Conservation (phyloP, 2,113 vertebrate genomes). For the Xenotilapia caudafasciata region DNA sequence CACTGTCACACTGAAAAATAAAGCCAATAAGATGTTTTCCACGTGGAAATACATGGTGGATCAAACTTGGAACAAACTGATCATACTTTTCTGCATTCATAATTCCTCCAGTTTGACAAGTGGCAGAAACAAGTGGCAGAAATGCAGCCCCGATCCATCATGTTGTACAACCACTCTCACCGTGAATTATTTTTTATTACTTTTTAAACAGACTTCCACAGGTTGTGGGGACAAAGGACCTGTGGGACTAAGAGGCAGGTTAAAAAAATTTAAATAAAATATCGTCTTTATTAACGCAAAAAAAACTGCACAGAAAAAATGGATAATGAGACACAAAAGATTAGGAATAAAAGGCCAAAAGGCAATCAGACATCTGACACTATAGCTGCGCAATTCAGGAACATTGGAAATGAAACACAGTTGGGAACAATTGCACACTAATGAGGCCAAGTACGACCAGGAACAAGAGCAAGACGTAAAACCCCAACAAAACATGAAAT, state of each 20-base stretch:
- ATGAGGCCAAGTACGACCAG: neutral
- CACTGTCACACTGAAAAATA: neutral
- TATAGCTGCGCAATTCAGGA: neutral
- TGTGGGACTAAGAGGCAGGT: neutral
- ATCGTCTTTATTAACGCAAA: rapidly evolving
- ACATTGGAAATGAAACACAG: neutral
- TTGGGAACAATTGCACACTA: neutral
- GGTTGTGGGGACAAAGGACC: neutral
- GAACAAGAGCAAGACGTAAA: neutral
- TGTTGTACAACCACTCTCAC: neutral
- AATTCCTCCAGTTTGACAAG: neutral
- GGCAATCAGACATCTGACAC: neutral
- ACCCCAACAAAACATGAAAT: neutral
- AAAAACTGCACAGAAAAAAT: too few species aligned
- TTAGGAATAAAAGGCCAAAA: neutral
- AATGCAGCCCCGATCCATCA: neutral
- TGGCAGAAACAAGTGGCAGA: neutral
- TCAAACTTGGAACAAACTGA: neutral
- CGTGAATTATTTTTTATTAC: neutral
- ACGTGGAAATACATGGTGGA: neutral
- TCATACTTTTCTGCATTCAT: neutral
- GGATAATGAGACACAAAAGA: neutral
- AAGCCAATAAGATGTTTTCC: neutral
- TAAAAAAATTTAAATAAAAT: rapidly evolving
- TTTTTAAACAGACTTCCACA: neutral